phyloP scores from a whole-genome alignment of 2,888 invertebrate species.

The Eupithecia insigniata region DNA sequence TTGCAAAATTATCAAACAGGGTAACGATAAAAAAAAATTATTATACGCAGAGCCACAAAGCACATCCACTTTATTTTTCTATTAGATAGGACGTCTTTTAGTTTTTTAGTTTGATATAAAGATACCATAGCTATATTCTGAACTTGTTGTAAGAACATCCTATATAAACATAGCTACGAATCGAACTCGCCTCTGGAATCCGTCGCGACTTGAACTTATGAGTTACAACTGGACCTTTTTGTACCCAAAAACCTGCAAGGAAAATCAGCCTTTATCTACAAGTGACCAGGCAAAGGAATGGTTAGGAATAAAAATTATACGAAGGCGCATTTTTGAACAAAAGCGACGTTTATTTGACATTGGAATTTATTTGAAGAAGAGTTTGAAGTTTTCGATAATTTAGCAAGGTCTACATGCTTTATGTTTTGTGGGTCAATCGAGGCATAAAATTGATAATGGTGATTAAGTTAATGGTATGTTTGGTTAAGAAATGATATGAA shows the following conservation, averaged over 20 bases:
- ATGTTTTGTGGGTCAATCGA: conserved; percentile 35
- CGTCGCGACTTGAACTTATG: conserved; percentile 78
- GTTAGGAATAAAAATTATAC: conserved; percentile 19
- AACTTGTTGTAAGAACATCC: conserved; percentile 51
- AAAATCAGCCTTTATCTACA: conserved; percentile 54
- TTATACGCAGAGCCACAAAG: not conserved
- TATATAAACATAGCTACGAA: conserved; percentile 59
- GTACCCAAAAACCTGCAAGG: conserved; percentile 54
- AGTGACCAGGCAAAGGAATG: conserved; percentile 14
- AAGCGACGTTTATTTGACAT: conserved; percentile 29
- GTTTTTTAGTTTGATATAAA: not conserved
- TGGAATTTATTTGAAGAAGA: conserved; percentile 35
- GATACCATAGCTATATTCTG: not conserved
- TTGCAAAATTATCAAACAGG: not conserved
- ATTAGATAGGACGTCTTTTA: not conserved
- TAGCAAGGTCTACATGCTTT: conserved; percentile 34
- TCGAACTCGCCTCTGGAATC: conserved; percentile 67
- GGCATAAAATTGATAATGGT: conserved; percentile 35
- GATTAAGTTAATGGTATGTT: conserved; percentile 23
- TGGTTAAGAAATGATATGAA: conserved; percentile 1
- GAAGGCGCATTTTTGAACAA: conserved; percentile 32
- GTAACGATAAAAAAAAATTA: not conserved
- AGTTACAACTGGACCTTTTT: conserved; percentile 70
- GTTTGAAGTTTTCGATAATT: conserved; percentile 33
- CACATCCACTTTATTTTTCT: not conserved